Evolutionary conservation across 2,888 invertebrate species (phyloP), one percentile per base, ranked within the genome.

Genomic region (Chrysopilus asiliformis): DNA sequence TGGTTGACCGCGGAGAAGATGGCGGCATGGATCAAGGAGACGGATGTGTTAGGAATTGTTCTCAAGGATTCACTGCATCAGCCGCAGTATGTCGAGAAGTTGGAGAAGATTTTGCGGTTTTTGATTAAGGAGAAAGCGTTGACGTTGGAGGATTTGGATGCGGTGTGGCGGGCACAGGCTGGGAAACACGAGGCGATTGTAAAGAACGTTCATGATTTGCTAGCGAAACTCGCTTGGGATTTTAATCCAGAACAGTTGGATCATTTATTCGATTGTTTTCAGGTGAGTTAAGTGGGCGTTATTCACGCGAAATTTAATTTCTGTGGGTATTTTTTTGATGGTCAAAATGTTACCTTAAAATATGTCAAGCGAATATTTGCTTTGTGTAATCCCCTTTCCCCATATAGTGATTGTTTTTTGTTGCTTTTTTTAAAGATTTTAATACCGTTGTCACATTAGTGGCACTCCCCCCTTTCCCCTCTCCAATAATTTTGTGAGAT

Each of bases 111-210:
- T 58, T 74, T 97, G 49, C 76, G 95, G 42, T 97, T 97, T 66
- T 83, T 95, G 58, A 94, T 95, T 51, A 95, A 95, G 60, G 89
- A 89, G 57, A 76, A 81, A 48, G 82, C 90, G 0, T 66, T 97
- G 40, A 87, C 89, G 4, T 67, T 86, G 34, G 81, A 83, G 47
- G 95, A 97, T 61, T 69, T 97, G 49, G 94, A 95, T 57, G 87
- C 86, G 10, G 83, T 97, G 44, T 97, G 95, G 95, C 84, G 85
- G 37, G 94, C 95, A 4, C 95, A 95, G 66, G 85, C 85, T 41
- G 94, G 93, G 12, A 95, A 95, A 65, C 95, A 95, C 60, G 95
- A 95, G 62, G 94, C 94, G 7, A 97, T 97, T 50, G 95, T 95
- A 7, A 95, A 91, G 64, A 97, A 97, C 58, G 83, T 97, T 27